Conservation (phyloP, 1,140 invertebrate genomes). For the Trypoxylus dichotomus region DNA sequence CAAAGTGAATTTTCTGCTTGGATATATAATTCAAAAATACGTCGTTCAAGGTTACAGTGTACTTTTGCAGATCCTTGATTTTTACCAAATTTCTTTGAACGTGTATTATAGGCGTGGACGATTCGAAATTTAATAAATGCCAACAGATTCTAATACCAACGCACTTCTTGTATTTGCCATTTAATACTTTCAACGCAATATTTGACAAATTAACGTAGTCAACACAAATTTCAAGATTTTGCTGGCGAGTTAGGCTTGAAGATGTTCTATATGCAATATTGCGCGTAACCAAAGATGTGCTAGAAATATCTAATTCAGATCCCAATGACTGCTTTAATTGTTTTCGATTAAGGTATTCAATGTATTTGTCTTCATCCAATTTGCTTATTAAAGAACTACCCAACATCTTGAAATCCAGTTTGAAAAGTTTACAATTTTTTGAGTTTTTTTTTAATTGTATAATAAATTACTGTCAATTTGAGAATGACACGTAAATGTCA, state of each 20-base stretch:
- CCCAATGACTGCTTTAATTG: background rate
- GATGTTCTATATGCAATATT: background rate
- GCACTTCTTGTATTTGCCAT: constrained; percentile 4
- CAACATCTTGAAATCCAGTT: constrained; percentile 6
- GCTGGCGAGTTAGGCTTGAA: background rate
- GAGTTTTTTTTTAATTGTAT: background rate
- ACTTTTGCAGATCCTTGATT: background rate
- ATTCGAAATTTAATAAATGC: constrained; percentile 12
- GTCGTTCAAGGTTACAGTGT: background rate
- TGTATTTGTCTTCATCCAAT: background rate
- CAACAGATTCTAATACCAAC: constrained; percentile 8
- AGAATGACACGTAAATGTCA: background rate
- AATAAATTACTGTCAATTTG: background rate
- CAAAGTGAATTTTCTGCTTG: background rate
- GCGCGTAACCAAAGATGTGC: background rate
- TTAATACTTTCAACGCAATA: constrained; percentile 3
- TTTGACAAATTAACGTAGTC: background rate
- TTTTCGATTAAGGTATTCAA: background rate
- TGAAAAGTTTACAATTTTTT: background rate
- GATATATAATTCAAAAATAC: constrained; percentile 14
- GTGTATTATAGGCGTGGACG: constrained; percentile 18
- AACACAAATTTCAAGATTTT: constrained; percentile 8
- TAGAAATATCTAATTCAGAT: background rate
- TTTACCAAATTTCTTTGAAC: background rate
- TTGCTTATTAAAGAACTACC: background rate